Percentiles rank a stretch among this genome's conserved stretches.
These are phyloP conservation scores for Lepidurus packardi DNA, from an alignment of 1,140 invertebrate species.

Conservation along the genomic window DNA sequence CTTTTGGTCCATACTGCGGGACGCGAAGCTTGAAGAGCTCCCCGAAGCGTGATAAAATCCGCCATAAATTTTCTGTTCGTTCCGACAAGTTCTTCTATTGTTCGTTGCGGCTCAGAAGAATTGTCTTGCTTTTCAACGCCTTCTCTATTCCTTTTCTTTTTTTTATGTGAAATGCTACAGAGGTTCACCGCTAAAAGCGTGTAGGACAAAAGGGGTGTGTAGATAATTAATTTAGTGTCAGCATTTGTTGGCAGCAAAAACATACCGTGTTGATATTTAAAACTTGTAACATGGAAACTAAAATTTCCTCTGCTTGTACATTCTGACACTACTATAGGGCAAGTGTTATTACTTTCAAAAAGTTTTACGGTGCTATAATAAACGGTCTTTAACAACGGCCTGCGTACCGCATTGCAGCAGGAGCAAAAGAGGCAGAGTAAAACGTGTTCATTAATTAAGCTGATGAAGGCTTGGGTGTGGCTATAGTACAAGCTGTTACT, in stretches of 20 bases:
- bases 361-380: neutral
- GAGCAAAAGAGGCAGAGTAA: neutral
- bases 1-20: slow-evolving; percentile 2
- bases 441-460: slow-evolving; percentile 18
- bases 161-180: neutral
- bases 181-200: neutral
- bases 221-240: neutral
- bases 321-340: neutral
- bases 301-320: neutral
- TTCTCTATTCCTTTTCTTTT: slow-evolving; percentile 6
- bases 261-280: neutral
- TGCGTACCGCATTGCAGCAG: neutral
- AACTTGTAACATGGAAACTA: neutral
- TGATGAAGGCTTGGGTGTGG: slow-evolving; percentile 20
- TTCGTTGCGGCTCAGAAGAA: slow-evolving; percentile 6
- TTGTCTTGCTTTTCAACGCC: slow-evolving; percentile 18
- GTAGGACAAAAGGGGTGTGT: neutral
- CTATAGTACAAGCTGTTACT: slow-evolving; percentile 22
- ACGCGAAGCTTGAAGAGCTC: slow-evolving; percentile 14
- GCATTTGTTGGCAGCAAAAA: neutral
- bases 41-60: slow-evolving; percentile 21
- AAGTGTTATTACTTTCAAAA: neutral
- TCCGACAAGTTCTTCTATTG: slow-evolving; percentile 21
- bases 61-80: slow-evolving; percentile 16
- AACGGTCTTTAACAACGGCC: neutral